A percentile compares a stretch with the other conserved stretches of the same genome.
Conservation (phyloP, 2,888 invertebrate species). For the Endomychus coccineus region DNA sequence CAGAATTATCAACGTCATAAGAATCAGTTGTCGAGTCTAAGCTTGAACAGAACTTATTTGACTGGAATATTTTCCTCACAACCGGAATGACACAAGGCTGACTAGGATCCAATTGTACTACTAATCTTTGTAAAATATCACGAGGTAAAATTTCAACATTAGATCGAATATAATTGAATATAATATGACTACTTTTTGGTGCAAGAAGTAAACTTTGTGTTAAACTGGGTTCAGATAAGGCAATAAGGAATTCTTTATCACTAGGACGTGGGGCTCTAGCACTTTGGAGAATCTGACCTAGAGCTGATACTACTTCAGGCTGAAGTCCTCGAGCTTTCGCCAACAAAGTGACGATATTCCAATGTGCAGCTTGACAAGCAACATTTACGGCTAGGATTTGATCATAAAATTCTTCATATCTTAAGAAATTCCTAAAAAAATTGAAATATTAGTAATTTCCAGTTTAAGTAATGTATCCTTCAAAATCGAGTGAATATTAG, state of each 20-base stretch:
- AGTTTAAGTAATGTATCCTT: too few species aligned
- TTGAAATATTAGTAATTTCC: neutral
- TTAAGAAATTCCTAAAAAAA: conserved; percentile 49
- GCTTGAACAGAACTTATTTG: conserved; percentile 40
- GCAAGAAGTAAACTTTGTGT: conserved; percentile 38
- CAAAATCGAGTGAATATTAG: too few species aligned
- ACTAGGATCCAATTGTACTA: conserved; percentile 55
- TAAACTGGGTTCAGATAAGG: conserved; percentile 40
- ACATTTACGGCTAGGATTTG: conserved; percentile 57
- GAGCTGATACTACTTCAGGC: conserved; percentile 49
- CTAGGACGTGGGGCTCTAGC: conserved; percentile 30
- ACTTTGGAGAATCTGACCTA: conserved; percentile 46
- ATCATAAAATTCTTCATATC: conserved; percentile 56
- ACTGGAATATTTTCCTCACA: conserved; percentile 36
- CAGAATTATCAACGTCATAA: conserved; percentile 39
- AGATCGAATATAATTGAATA: conserved; percentile 35
- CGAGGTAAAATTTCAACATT: conserved; percentile 34
- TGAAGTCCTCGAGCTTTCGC: conserved; percentile 48
- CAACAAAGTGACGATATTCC: conserved; percentile 49
- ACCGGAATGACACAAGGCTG: conserved; percentile 47
- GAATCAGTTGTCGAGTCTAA: conserved; percentile 48
- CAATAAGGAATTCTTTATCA: conserved; percentile 36
- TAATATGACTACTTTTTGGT: conserved; percentile 34
- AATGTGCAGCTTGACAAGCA: conserved; percentile 55
- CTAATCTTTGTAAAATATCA: conserved; percentile 44